These are phyloP conservation scores for Pygoscelis antarcticus DNA, from an alignment of 2,113 vertebrate genomes.

Conservation along the genomic window DNA sequence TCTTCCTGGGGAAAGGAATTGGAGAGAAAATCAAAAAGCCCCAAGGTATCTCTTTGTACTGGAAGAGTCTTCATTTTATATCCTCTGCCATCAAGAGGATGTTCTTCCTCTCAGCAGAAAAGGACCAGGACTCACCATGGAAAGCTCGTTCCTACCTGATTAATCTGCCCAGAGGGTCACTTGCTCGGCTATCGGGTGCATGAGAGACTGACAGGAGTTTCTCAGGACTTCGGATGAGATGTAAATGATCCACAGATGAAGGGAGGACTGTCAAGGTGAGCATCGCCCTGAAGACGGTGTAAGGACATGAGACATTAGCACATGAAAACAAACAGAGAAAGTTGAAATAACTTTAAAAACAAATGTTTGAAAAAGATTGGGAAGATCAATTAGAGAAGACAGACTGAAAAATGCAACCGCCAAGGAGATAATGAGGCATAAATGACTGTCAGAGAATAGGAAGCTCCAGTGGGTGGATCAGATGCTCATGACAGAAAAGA, in stretches of 20 bases:
- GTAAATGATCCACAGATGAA: neutral
- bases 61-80: neutral
- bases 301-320: neutral
- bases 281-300: neutral
- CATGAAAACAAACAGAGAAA: neutral
- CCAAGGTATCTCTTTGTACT: neutral
- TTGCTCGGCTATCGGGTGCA: neutral
- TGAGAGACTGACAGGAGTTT: neutral
- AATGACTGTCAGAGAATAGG: slow-evolving; percentile 11
- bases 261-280: neutral
- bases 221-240: neutral
- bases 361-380: slow-evolving; percentile 35
- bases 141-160: neutral
- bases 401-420: slow-evolving; percentile 34
- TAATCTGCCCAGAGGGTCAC: neutral
- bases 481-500: slow-evolving; percentile 2
- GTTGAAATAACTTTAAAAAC: neutral
- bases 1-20: neutral
- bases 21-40: neutral
- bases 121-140: neutral
- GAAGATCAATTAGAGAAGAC: slow-evolving; percentile 17
- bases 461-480: slow-evolving; percentile 4
- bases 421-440: slow-evolving; percentile 61
- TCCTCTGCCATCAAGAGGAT: neutral
- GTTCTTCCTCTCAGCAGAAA: neutral